Conservation (phyloP, 2,888 invertebrate genomes). For the Augiades crinisus region DNA sequence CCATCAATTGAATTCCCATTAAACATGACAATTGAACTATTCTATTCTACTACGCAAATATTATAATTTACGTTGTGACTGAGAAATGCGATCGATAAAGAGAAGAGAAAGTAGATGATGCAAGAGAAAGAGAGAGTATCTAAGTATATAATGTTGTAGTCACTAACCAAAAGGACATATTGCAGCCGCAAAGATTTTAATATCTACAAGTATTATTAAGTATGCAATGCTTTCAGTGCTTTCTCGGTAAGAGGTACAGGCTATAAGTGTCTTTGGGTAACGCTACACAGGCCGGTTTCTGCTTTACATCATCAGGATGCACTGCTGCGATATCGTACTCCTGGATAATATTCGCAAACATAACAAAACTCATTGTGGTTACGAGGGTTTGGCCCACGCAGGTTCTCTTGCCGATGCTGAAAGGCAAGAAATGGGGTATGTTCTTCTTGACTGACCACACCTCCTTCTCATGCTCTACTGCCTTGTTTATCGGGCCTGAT, state of each 20-base stretch:
- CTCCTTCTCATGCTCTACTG: conserved; percentile 55
- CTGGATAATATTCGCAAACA: conserved; percentile 87
- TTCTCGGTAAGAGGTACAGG: conserved; percentile 81
- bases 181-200: conserved; percentile 31
- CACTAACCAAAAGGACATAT: conserved; percentile 10
- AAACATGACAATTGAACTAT: too few relatives aligned
- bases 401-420: conserved; percentile 92
- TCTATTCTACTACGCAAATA: too few relatives aligned
- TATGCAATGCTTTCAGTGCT: conserved; percentile 42
- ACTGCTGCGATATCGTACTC: conserved; percentile 84
- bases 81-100: too few relatives aligned
- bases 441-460: conserved; percentile 71
- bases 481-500: conserved; percentile 43
- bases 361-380: conserved; percentile 87
- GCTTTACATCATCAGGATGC: conserved; percentile 74
- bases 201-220: conserved; percentile 34
- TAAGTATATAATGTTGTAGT: too few relatives aligned
- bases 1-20: too few relatives aligned
- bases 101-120: too few relatives aligned
- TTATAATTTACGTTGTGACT: too few relatives aligned
- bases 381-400: conserved; percentile 92
- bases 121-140: not conserved
- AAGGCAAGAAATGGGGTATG: conserved; percentile 89
- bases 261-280: conserved; percentile 87
- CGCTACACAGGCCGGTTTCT: conserved; percentile 87